Percentiles rank a stretch among this genome's conserved stretches.
These are phyloP conservation scores for Mus spicilegus DNA, from an alignment of 2,113 vertebrate genomes.

Conservation along the genomic window DNA sequence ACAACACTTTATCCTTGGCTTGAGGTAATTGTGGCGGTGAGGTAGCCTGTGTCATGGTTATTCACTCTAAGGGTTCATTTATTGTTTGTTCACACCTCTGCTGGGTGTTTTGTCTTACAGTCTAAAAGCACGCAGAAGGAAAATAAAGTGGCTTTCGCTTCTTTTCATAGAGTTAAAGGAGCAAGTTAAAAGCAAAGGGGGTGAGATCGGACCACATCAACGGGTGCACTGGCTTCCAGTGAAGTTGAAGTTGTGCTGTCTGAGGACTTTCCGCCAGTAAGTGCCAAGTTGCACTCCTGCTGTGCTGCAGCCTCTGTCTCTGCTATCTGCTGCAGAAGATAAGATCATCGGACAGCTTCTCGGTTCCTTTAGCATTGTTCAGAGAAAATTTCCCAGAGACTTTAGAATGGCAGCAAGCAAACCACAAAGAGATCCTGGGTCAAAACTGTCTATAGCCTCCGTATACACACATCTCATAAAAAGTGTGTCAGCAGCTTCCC, in stretches of 20 bases:
- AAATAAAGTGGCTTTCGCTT: constrained; percentile 34
- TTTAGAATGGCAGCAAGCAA: constrained; percentile 55
- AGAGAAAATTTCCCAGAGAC: constrained; percentile 60
- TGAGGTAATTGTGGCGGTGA: background rate
- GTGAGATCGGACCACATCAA: background rate
- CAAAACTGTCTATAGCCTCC: background rate
- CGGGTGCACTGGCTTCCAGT: background rate
- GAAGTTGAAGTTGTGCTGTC: background rate
- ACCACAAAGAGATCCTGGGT: constrained; percentile 58
- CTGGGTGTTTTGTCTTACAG: background rate
- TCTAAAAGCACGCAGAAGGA: background rate
- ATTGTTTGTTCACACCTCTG: background rate
- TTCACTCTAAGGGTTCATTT: background rate
- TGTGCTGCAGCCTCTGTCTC: constrained; percentile 3
- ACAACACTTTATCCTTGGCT: background rate
- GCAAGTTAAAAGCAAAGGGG: background rate
- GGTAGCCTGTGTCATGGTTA: background rate
- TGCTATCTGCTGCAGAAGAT: constrained; percentile 10
- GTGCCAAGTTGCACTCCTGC: background rate
- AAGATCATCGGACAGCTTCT: constrained; percentile 55
- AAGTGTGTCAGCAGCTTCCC: background rate
- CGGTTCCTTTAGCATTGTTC: constrained; percentile 54
- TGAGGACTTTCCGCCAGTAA: constrained; percentile 5
- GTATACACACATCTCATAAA: background rate
- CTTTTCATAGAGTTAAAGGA: background rate